Base-by-base conservation (phyloP, 2,113 vertebrate species). In the Electrona antarctica region DNA sequence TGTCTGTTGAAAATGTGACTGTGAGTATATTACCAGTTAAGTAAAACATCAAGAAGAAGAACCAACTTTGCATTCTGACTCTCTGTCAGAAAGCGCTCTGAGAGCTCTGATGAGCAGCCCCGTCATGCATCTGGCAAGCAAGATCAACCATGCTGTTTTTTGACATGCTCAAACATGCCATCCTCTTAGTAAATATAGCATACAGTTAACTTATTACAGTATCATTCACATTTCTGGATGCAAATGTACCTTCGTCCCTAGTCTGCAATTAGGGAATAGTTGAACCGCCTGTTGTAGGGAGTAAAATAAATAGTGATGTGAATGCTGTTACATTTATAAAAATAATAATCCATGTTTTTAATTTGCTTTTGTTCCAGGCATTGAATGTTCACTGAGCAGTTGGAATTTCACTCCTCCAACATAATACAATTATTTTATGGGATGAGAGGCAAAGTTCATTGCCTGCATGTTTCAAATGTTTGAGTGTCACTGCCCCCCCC, bases 211-310 rank as follows among this genome's bases (percentile, higher is more conserved):
- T 21, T 21, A 21, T 21, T 21, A 21, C 21, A 41, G 67, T 54
- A 7, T 21, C 46, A 52, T 3, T 3, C 33, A 3, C 0, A 41
- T 67, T 59, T 58, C n/a, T 0, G 49, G 2, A 13, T 52, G 57
- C 45, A 14, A 9, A 48, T 81, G 89, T 91, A 92, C 90, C 89
- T 91, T 87, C 41, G 54, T 60, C 15, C 47, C 81, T 91, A 92
- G 6, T 91, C 89, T 74, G 55, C n/a, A 69, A 89, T 87, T 78
- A 76, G 74, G 71, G 88, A 89, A 83, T 90, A 89, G 69, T 60
- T 69, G 80, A 90, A 83, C 33, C 61, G 64, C 82, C 90, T 89
- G 88, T 82, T 71, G 60, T 70, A 60, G 63, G 48, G 55, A 62
- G 14, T 60, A 76, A 79, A 79, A 80, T 28, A 83, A 60, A 29